Conservation (phyloP, 2,888 invertebrate genomes). For the Stramonita haemastoma region DNA sequence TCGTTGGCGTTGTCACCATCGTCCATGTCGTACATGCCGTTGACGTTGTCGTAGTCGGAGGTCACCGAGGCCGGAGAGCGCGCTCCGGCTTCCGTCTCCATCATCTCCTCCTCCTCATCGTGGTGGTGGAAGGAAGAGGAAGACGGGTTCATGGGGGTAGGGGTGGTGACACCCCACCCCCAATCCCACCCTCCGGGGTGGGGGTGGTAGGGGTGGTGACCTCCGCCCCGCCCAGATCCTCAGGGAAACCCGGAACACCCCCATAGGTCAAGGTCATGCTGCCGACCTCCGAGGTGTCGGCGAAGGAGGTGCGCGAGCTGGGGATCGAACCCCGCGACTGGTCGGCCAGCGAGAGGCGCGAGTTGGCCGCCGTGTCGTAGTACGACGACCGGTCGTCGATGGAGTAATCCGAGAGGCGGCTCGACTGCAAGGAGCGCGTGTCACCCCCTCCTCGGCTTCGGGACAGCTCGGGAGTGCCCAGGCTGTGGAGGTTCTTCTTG, state of each 20-base stretch:
- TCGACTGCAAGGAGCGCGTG: slow-evolving; percentile 46
- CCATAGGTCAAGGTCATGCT: slow-evolving; percentile 56
- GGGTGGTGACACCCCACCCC: slow-evolving; percentile 11
- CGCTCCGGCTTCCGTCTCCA: background rate
- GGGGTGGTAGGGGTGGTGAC: slow-evolving; percentile 49
- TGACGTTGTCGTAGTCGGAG: slow-evolving; percentile 71
- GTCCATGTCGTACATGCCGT: slow-evolving; percentile 48
- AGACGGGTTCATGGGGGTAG: slow-evolving; percentile 21
- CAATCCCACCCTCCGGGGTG: slow-evolving; percentile 25
- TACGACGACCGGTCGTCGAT: slow-evolving; percentile 69
- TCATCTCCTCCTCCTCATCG: background rate
- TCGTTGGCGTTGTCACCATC: background rate
- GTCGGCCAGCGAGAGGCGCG: slow-evolving; percentile 68
- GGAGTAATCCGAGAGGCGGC: slow-evolving; percentile 65
- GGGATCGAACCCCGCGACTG: slow-evolving; percentile 67
- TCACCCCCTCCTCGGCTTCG: slow-evolving; percentile 44
- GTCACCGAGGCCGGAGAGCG: slow-evolving; percentile 61
- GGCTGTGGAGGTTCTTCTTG: slow-evolving; percentile 56
- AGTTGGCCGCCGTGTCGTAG: slow-evolving; percentile 73
- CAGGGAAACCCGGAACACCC: slow-evolving; percentile 46
- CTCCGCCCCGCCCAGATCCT: slow-evolving; percentile 39
- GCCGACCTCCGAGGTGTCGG: slow-evolving; percentile 68
- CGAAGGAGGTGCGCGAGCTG: slow-evolving; percentile 74
- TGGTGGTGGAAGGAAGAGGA: background rate
- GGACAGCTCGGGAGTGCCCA: slow-evolving; percentile 49